A percentile compares a stretch with the other conserved stretches of the same genome.
These are phyloP conservation scores for Ooceraea biroi DNA, from an alignment of 1,140 invertebrate genomes.

Conservation along the genomic window DNA sequence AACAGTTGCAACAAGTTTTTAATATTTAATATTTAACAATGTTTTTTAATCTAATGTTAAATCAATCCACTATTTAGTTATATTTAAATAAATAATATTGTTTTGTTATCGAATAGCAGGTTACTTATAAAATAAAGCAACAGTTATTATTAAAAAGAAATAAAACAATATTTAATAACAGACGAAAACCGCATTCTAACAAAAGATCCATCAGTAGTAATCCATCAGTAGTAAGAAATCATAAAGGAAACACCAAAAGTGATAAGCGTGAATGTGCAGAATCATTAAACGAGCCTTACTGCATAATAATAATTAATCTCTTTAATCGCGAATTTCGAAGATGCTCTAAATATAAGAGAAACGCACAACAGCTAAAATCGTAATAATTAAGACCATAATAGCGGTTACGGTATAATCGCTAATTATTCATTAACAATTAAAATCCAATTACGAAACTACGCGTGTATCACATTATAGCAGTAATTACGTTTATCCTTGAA, in stretches of 20 bases:
- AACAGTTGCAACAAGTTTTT: background rate
- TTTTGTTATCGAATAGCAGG: background rate
- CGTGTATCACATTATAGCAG: background rate
- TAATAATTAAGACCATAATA: conserved; percentile 43
- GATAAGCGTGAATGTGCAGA: too few relatives aligned
- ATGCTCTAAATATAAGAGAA: conserved; percentile 8
- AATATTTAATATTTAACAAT: background rate
- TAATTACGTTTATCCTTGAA: conserved; percentile 48
- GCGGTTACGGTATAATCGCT: conserved; percentile 36
- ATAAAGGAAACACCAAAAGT: too few relatives aligned
- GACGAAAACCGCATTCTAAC: too few relatives aligned
- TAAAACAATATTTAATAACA: too few relatives aligned
- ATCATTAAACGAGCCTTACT: too few relatives aligned
- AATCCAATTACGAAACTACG: conserved; percentile 45
- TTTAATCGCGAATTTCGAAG: conserved; percentile 3
- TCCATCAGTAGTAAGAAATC: too few relatives aligned
- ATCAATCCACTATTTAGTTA: background rate
- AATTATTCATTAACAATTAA: conserved; percentile 53
- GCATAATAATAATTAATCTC: too few relatives aligned
- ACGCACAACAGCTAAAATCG: background rate
- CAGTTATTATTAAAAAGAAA: too few relatives aligned
- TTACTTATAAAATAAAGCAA: too few relatives aligned
- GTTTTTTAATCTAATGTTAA: background rate
- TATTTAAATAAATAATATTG: background rate
- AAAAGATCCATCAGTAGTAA: too few relatives aligned